A percentile compares a stretch with the other conserved stretches of the same genome.
These are phyloP conservation scores for Palloptera scutellata DNA, from an alignment of 2,888 invertebrate genomes.

Conservation along the genomic window DNA sequence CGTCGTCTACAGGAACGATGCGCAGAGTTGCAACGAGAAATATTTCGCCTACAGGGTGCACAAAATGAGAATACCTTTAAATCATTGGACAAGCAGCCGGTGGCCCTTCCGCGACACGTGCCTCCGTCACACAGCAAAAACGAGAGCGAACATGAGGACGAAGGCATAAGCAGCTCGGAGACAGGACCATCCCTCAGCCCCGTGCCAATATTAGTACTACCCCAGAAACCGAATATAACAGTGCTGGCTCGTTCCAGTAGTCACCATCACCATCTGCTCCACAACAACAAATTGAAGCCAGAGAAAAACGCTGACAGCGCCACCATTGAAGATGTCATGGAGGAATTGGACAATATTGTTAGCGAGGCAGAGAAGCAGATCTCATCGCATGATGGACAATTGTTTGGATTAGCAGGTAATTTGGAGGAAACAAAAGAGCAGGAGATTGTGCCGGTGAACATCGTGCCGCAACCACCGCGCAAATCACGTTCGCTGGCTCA, in stretches of 20 bases:
- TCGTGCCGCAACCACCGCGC: constrained; percentile 83
- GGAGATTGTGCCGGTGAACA: constrained; percentile 79
- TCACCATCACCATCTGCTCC: constrained; percentile 5
- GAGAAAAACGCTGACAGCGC: constrained; percentile 65
- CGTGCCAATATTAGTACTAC: constrained; percentile 66
- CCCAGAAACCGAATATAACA: constrained; percentile 48
- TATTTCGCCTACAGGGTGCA: constrained; percentile 66
- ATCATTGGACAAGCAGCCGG: constrained; percentile 59
- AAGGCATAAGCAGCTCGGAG: constrained; percentile 88
- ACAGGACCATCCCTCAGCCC: constrained; percentile 75
- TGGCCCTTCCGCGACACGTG: constrained; percentile 61
- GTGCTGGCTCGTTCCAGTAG: constrained; percentile 7
- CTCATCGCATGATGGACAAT: constrained; percentile 34
- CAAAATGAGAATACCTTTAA: constrained; percentile 62
- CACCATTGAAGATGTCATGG: constrained; percentile 87
- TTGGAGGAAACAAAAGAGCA: constrained; percentile 65
- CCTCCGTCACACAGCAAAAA: constrained; percentile 54
- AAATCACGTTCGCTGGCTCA: constrained; percentile 77
- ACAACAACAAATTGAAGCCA: constrained; percentile 20
- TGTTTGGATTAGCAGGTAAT: neutral
- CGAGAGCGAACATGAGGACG: constrained; percentile 81
- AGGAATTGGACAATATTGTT: constrained; percentile 83
- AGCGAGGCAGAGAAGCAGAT: constrained; percentile 82
- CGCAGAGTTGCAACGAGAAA: constrained; percentile 78
- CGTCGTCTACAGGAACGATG: constrained; percentile 79